These are phyloP conservation scores for Trematomus bernacchii DNA, from an alignment of 2,797 vertebrate species.

Conservation along the genomic window DNA sequence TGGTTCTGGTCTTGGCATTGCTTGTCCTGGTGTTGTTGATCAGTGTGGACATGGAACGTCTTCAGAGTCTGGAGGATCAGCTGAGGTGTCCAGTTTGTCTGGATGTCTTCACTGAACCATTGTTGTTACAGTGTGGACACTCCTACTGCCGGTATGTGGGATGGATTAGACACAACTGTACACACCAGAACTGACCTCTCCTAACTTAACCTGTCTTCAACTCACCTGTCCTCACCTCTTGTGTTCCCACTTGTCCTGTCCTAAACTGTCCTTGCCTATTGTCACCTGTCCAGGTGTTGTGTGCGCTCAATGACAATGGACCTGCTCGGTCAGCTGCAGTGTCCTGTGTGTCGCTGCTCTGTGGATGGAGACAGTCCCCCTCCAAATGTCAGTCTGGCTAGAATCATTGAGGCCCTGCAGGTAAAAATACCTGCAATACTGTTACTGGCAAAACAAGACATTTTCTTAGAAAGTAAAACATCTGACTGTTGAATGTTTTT, in stretches of 20 bases:
- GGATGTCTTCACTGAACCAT: conserved; percentile 85
- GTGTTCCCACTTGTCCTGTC: neutral
- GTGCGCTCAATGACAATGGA: conserved; percentile 79
- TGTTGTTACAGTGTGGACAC: conserved; percentile 86
- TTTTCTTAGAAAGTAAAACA: neutral
- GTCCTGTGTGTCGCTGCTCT: conserved; percentile 85
- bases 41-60: conserved; percentile 37
- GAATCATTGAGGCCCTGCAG: conserved; percentile 82
- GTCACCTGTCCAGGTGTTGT: conserved; percentile 68
- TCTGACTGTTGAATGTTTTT: neutral
- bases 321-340: conserved; percentile 79
- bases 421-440: conserved; percentile 16
- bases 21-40: neutral
- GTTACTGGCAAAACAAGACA: neutral
- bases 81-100: conserved; percentile 86
- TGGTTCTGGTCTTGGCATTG: neutral
- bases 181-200: neutral
- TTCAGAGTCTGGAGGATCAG: conserved; percentile 81
- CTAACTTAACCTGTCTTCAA: neutral
- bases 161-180: neutral
- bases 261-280: neutral
- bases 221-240: neutral
- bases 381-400: conserved; percentile 84
- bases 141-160: conserved; percentile 78
- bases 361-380: conserved; percentile 83